Conservation (phyloP, 2,797 vertebrate genomes). For the Sebastes kiyomatsui region DNA sequence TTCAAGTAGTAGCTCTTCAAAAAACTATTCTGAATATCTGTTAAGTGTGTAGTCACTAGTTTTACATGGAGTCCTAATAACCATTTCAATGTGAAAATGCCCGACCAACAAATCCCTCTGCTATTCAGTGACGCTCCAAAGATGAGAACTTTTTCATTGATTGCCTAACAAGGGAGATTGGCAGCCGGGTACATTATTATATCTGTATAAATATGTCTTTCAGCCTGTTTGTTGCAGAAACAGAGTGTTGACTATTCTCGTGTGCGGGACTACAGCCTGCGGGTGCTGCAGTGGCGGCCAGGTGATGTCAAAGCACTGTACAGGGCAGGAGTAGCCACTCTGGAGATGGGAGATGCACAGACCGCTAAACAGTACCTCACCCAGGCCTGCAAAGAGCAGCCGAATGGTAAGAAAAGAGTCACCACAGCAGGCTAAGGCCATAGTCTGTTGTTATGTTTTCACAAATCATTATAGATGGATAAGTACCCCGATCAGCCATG, state of each 20-base stretch:
- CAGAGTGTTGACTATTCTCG: conserved; percentile 85
- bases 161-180: not conserved
- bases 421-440: not conserved
- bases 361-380: conserved; percentile 84
- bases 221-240: conserved; percentile 91
- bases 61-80: not conserved
- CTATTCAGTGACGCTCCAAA: not conserved
- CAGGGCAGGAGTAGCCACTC: conserved; percentile 88
- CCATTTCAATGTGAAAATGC: not conserved
- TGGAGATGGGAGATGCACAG: conserved; percentile 88
- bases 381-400: conserved; percentile 84
- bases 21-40: not conserved
- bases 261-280: conserved; percentile 89
- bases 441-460: not conserved
- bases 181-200: not conserved
- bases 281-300: conserved; percentile 85
- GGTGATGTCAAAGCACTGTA: conserved; percentile 89
- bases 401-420: conserved; percentile 83
- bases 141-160: not conserved
- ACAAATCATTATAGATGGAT: not conserved
- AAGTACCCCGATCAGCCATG: too few relatives aligned
- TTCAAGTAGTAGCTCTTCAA: not conserved
- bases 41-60: not conserved
- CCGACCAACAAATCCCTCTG: not conserved
- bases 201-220: conserved; percentile 6